Percentiles rank a stretch among this genome's conserved stretches.
Conservation (phyloP, 2,797 vertebrate genomes). For the Steatocranus sp. region DNA sequence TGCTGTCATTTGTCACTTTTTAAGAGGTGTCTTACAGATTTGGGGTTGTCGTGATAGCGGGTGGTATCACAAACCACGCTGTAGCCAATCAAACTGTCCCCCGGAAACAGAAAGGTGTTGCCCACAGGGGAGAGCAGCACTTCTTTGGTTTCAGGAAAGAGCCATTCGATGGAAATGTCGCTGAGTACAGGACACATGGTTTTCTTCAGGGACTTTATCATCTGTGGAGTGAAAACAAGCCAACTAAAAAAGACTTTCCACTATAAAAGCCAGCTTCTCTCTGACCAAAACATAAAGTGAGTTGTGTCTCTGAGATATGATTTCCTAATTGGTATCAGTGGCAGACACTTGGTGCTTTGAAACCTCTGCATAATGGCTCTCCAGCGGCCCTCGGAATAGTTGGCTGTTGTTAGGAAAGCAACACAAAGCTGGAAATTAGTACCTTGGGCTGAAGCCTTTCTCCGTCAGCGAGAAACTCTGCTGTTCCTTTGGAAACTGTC, state of each 20-base stretch:
- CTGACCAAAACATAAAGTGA: neutral
- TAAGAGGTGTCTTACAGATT: slow-evolving; percentile 69
- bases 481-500: slow-evolving; percentile 82
- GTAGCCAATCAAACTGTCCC: slow-evolving; percentile 88
- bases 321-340: slow-evolving; percentile 45
- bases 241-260: neutral
- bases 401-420: slow-evolving; percentile 27
- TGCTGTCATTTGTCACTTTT: neutral
- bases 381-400: slow-evolving; percentile 39
- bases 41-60: slow-evolving; percentile 80
- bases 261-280: neutral
- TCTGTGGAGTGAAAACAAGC: slow-evolving; percentile 67
- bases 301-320: slow-evolving; percentile 22
- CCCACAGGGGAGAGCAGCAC: slow-evolving; percentile 88
- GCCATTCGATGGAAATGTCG: slow-evolving; percentile 91
- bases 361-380: slow-evolving; percentile 40
- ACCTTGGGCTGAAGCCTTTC: slow-evolving; percentile 94
- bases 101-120: slow-evolving; percentile 87
- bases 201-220: slow-evolving; percentile 92
- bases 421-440: slow-evolving; percentile 45
- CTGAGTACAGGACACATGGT: slow-evolving; percentile 89
- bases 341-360: slow-evolving; percentile 19
- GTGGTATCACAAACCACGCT: slow-evolving; percentile 85
- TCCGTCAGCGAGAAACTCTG: slow-evolving; percentile 86
- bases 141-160: slow-evolving; percentile 90